These are phyloP conservation scores for Pocillopora meandrina DNA, from an alignment of 92 coral and sea anemone genomes.

Conservation along the genomic window DNA sequence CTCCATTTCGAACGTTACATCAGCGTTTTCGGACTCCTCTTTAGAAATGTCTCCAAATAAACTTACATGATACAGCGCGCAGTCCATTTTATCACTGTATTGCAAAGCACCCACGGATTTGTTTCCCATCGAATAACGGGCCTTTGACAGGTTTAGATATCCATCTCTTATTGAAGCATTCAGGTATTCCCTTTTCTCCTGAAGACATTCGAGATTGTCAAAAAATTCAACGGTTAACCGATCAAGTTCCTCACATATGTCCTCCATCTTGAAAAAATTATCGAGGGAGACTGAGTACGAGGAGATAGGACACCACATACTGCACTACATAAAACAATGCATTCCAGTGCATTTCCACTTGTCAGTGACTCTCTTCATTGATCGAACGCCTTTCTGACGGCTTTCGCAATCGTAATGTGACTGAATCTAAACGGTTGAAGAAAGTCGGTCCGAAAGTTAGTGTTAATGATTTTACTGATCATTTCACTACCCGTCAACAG, in stretches of 20 bases:
- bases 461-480: too few species aligned
- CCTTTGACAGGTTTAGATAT: constrained; percentile 83
- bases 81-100: constrained; percentile 78
- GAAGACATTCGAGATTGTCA: constrained; percentile 76
- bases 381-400: too few species aligned
- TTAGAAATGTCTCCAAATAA: constrained; percentile 1
- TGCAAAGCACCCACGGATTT: constrained; percentile 88
- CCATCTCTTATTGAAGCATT: constrained; percentile 84
- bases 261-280: constrained; percentile 75
- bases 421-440: too few species aligned
- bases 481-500: too few species aligned
- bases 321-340: too few species aligned
- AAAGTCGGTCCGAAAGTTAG: too few species aligned
- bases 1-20: constrained; percentile 36
- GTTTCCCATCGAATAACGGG: constrained; percentile 98
- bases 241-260: constrained; percentile 69
- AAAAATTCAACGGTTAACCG: constrained; percentile 71
- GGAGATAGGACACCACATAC: neutral
- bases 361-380: too few species aligned
- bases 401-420: too few species aligned
- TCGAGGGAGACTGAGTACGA: neutral
- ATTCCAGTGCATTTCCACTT: too few species aligned
- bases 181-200: constrained; percentile 57
- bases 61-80: constrained; percentile 55
- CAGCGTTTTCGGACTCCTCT: neutral